These are phyloP conservation scores for Drosophila paulistorum DNA, from an alignment of 1,140 invertebrate species.

Conservation along the genomic window DNA sequence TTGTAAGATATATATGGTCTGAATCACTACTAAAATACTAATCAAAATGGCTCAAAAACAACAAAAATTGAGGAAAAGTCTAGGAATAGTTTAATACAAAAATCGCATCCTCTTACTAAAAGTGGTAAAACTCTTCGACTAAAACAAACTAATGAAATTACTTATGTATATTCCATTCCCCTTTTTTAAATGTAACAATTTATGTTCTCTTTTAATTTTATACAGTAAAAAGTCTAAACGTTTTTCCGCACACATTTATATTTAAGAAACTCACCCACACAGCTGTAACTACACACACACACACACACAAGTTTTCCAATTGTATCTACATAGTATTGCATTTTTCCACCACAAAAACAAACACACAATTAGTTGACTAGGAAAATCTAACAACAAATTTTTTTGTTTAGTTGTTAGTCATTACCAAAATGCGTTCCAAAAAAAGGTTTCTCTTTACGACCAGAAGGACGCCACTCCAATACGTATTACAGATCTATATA, in stretches of 20 bases:
- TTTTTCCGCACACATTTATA: not conserved
- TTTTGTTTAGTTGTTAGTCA: conserved; percentile 21
- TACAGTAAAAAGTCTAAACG: not conserved
- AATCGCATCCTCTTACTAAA: too few relatives aligned
- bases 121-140: too few relatives aligned
- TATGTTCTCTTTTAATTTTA: not conserved
- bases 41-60: conserved; percentile 1
- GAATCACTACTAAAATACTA: conserved; percentile 5
- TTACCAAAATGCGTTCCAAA: conserved; percentile 8
- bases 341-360: conserved; percentile 7
- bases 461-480: conserved; percentile 13
- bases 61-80: not conserved
- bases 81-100: not conserved
- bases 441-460: conserved; percentile 19
- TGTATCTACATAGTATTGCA: conserved; percentile 19
- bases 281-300: too few relatives aligned
- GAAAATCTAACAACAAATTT: conserved; percentile 3
- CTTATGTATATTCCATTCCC: not conserved
- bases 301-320: conserved; percentile 12
- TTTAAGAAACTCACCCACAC: not conserved
- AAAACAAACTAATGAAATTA: too few relatives aligned
- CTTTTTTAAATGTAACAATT: not conserved
- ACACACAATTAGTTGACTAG: conserved; percentile 13
- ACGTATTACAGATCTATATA: conserved; percentile 16
- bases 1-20: conserved; percentile 8